Evolutionary conservation across 2,113 vertebrate genomes (phyloP).

Genomic region (Peromyscus polionotus): DNA sequence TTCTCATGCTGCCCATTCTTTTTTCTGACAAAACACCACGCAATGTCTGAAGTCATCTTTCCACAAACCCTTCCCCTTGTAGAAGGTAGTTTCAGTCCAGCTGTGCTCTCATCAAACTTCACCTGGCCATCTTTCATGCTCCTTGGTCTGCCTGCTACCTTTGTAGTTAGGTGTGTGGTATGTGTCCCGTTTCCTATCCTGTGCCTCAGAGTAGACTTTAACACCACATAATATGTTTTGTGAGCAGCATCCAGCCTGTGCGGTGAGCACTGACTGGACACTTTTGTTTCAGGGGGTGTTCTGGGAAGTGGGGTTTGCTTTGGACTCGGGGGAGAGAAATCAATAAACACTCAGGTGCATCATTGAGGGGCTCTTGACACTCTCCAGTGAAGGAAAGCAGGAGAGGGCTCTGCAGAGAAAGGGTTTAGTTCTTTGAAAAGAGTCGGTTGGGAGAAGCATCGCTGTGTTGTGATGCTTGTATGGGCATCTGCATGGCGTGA

Average conservation of each 20-base stretch:
- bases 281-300: neutral
- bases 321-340: neutral
- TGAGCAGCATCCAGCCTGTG: neutral
- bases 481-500: neutral
- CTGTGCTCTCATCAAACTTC: neutral
- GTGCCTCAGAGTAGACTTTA: neutral
- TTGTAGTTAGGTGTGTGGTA: neutral
- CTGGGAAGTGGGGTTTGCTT: constrained; percentile 19
- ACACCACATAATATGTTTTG: neutral
- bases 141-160: neutral
- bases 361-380: neutral
- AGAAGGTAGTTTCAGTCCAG: constrained; percentile 9
- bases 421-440: neutral
- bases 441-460: neutral
- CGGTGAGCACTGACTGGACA: neutral
- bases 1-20: constrained; percentile 29
- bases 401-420: neutral
- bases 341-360: neutral
- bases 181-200: neutral
- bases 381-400: neutral
- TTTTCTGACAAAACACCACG: neutral
- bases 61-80: neutral
- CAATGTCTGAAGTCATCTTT: neutral
- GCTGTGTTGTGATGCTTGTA: neutral
- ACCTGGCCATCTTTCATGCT: neutral